A percentile compares a stretch with the other conserved stretches of the same genome.
Conservation (phyloP, 2,888 invertebrate species). For the Polymixis lichenea region DNA sequence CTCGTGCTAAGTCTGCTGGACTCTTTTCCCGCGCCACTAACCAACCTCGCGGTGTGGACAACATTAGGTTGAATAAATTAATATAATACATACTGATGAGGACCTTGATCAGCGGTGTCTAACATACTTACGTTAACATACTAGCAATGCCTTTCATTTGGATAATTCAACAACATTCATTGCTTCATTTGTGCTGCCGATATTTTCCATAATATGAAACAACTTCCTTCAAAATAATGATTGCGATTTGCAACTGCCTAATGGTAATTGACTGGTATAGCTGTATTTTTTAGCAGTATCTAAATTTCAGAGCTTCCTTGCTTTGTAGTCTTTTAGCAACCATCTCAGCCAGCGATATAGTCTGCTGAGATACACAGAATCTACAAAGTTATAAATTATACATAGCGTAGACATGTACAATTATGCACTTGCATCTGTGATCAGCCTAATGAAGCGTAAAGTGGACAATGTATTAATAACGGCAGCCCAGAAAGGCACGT, state of each 20-base stretch:
- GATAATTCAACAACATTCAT: neutral
- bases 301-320: neutral
- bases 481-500: conserved; percentile 35
- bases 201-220: neutral
- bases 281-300: neutral
- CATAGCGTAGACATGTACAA: neutral
- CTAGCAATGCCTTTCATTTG: neutral
- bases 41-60: neutral
- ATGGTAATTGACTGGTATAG: neutral
- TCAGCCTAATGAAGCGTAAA: conserved; percentile 36
- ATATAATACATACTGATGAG: neutral
- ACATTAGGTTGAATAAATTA: neutral
- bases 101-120: neutral
- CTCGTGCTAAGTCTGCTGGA: too few relatives aligned
- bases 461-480: conserved; percentile 26
- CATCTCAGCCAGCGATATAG: neutral
- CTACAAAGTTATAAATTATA: neutral
- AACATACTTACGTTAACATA: too few relatives aligned
- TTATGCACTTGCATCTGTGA: conserved; percentile 6
- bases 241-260: neutral
- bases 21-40: too few relatives aligned
- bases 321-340: neutral
- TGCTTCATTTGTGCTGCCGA: neutral
- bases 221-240: neutral
- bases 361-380: neutral